These are phyloP conservation scores for Blastobasis adustella DNA, from an alignment of 2,888 invertebrate genomes.

Conservation along the genomic window DNA sequence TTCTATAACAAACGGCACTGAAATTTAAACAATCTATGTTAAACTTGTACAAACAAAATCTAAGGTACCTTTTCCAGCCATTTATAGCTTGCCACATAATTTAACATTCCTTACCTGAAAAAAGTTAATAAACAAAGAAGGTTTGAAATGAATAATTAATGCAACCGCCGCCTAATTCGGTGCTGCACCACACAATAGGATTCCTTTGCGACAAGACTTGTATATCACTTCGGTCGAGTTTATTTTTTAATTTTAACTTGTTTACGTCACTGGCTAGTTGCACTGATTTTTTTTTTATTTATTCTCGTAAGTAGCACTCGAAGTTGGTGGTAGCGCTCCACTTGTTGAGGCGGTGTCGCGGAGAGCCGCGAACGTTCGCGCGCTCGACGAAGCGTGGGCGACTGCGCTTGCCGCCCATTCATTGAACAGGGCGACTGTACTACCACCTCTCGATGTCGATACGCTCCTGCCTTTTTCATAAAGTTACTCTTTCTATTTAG, in stretches of 20 bases:
- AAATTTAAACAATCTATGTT: too few relatives aligned
- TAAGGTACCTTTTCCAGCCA: too few relatives aligned
- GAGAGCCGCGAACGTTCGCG: conserved; percentile 55
- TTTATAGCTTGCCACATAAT: too few relatives aligned
- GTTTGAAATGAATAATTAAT: conserved; percentile 24
- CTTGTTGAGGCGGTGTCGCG: conserved; percentile 50
- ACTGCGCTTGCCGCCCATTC: conserved; percentile 68
- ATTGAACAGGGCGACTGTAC: conserved; percentile 21
- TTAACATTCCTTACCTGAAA: not conserved
- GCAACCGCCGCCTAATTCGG: conserved; percentile 20
- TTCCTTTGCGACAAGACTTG: conserved; percentile 7
- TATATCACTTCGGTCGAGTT: conserved; percentile 18
- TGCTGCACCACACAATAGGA: conserved; percentile 16
- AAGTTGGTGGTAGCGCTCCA: conserved; percentile 33
- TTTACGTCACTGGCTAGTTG: conserved; percentile 5
- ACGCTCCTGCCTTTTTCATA: not conserved
- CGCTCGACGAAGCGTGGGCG: conserved; percentile 63
- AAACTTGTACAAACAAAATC: too few relatives aligned
- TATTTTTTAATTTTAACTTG: conserved; percentile 14
- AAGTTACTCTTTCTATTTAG: not conserved
- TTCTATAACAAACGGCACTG: too few relatives aligned
- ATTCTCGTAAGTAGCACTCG: conserved; percentile 17
- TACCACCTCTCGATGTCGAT: not conserved
- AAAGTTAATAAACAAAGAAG: conserved; percentile 5
- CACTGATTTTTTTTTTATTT: conserved; percentile 12